Evolutionary conservation across 2,888 invertebrate species (phyloP), one percentile per base, ranked within the genome.

Genomic region (Electrophaes corylata): DNA sequence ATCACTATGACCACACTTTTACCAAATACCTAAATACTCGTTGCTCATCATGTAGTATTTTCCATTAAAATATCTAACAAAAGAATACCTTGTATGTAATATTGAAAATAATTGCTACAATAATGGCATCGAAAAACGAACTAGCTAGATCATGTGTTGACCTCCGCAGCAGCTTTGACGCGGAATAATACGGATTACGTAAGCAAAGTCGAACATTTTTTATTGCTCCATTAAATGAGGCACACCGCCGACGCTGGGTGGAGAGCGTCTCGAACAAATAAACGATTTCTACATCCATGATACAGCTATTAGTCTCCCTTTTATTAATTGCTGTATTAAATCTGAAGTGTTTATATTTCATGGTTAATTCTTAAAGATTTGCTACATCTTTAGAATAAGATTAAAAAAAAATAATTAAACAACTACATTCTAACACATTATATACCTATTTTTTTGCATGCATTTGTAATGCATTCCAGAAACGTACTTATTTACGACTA

Each of bases 171-270:
- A 75, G 82, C 82, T 79, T 78, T 78, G 84, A 88, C 84, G 84
- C 88, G 91, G 91, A 91, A 91, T 89, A 88, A 87, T 85, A 86
- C 79, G 81, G 83, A 84, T 90, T 90, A 89, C 91, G 91, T 90
- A 91, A 91, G 88, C 84, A 74, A 75, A 86, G 88, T 87, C 90
- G 89, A 90, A 88, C 86, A 85, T 89, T 91, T 91, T 91, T 91
- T 91, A 91, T 89, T 88, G 85, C 87, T 83, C 86, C 81, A 89
- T 89, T 88, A 89, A 88, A 90, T 86, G 89, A 90, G 89, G 91
- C 90, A 87, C 89, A 80, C 82, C 76, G 83, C 76, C 81, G 76
- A 73, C 78, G 75, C 71, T 81, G 88, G 88, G 88, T 89, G 88
- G 86, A 86, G 80, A 85, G 81, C 79, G 79, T 81, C 76, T 81